Base-by-base conservation (phyloP, 2,797 vertebrate genomes). In the Pempheris klunzingeri region DNA sequence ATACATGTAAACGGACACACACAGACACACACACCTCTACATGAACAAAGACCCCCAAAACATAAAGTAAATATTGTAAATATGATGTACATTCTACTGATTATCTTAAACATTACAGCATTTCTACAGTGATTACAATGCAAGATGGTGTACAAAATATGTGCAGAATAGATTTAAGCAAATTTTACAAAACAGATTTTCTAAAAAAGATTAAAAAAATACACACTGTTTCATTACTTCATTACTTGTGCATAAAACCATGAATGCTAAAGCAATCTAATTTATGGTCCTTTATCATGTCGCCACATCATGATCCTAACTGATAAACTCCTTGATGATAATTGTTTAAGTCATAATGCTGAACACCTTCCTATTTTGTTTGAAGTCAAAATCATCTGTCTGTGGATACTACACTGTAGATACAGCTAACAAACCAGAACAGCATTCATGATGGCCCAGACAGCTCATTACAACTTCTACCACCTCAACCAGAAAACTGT, bases 271-370 rank as follows among this genome's bases (percentile, higher is more conserved):
- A 34, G 41, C 24, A 30, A 39, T 75, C 30, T 60, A 18, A 71
- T 64, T 26, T 60, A 12, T 15, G 26, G 3, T 52, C 58, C 41
- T 50, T 52, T 11, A 68, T 69, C 24, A 76, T 24, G 30, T 58
- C 43, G 57, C 20, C 43, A 30, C 1, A 61, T 26, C 20, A 26
- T 20, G n/a, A 5, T 54, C 46, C 49, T 38, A 39, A 57, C 9
- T 32, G 7, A 26, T 26, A 14, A 30, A 39, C 32, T 52, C 15
- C 18, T 32, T 26, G 28, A 15, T 7, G 4, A 4, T 14, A 36
- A n/a, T 7, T 12, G n/a, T 18, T 47, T 34, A 1, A 11, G 13
- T 50, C 17, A 17, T 22, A 7, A 64, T 1, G 39, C 17, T 22
- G 20, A 22, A 1, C 5, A 0, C 13, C 30, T 34, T 46, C 13